phyloP scores from a whole-genome alignment of 53 echinoderm and acorn worm genomes.

The Mesocentrotus franciscanus region DNA sequence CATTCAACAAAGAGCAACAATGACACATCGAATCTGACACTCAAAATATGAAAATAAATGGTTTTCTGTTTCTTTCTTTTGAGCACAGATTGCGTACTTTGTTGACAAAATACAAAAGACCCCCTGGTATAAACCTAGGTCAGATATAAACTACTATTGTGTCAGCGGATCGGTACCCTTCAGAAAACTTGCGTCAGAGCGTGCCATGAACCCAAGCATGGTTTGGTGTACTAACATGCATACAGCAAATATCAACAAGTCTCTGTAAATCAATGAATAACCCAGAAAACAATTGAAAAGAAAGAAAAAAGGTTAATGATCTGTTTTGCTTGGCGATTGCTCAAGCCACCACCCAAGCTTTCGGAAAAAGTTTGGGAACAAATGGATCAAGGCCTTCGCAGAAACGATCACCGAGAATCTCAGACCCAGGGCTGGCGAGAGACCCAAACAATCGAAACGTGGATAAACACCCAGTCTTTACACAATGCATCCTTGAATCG shows the following conservation, averaged over 20 bases:
- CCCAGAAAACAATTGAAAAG: not conserved
- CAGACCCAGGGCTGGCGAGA: not conserved
- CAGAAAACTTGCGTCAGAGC: conserved; percentile 2
- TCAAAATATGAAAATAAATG: not conserved
- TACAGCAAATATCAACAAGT: not conserved
- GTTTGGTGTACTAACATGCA: not conserved
- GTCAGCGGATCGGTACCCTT: not conserved
- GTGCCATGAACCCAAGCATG: not conserved
- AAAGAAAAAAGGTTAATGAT: not conserved
- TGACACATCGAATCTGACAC: not conserved
- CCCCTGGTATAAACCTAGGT: not conserved
- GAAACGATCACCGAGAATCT: not conserved
- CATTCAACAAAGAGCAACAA: not conserved
- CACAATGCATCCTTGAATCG: not conserved
- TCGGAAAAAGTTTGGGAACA: not conserved
- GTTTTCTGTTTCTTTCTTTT: not conserved
- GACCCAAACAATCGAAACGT: not conserved
- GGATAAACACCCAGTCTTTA: not conserved
- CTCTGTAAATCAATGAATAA: not conserved
- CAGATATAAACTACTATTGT: not conserved
- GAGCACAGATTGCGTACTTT: not conserved
- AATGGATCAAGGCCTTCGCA: not conserved
- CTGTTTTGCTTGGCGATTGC: not conserved
- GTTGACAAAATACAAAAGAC: not conserved
- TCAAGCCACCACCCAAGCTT: not conserved